These are phyloP conservation scores for Noctua fimbriata DNA, from an alignment of 2,888 invertebrate genomes.

Conservation along the genomic window DNA sequence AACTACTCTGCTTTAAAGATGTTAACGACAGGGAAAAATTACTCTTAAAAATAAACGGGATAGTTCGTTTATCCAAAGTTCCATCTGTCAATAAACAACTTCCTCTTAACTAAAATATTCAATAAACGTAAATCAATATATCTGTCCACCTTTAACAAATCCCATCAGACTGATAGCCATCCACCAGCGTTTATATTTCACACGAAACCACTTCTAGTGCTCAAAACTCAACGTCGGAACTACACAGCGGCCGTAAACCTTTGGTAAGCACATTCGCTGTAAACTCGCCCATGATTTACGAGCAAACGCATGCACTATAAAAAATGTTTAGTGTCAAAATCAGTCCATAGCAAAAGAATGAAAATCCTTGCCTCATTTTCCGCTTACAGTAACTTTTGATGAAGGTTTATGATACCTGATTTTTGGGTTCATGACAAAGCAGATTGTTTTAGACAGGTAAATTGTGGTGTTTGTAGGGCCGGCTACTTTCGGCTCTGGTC, in stretches of 20 bases:
- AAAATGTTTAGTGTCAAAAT: slow-evolving; percentile 81
- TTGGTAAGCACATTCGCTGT: slow-evolving; percentile 75
- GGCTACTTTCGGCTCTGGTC: background rate
- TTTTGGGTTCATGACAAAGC: slow-evolving; percentile 46
- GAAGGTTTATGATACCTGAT: slow-evolving; percentile 47
- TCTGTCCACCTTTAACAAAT: background rate
- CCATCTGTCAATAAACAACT: background rate
- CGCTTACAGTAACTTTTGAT: slow-evolving; percentile 55
- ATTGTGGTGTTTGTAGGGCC: slow-evolving; percentile 8
- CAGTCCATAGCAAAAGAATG: slow-evolving; percentile 67
- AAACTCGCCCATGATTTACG: slow-evolving; percentile 81
- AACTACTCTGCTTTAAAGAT: background rate
- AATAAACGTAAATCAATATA: background rate
- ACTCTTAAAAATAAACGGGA: background rate
- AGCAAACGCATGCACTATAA: slow-evolving; percentile 74
- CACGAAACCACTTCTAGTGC: slow-evolving; percentile 31
- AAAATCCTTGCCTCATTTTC: slow-evolving; percentile 53
- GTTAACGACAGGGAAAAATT: background rate
- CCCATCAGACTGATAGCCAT: background rate
- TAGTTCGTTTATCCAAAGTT: background rate
- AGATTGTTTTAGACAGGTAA: slow-evolving; percentile 43
- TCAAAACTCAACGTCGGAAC: slow-evolving; percentile 21
- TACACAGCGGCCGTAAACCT: slow-evolving; percentile 67
- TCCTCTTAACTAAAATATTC: background rate
- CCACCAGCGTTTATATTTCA: slow-evolving; percentile 2